These are phyloP conservation scores for Abramis brama DNA, from an alignment of 2,113 vertebrate species.

Conservation along the genomic window DNA sequence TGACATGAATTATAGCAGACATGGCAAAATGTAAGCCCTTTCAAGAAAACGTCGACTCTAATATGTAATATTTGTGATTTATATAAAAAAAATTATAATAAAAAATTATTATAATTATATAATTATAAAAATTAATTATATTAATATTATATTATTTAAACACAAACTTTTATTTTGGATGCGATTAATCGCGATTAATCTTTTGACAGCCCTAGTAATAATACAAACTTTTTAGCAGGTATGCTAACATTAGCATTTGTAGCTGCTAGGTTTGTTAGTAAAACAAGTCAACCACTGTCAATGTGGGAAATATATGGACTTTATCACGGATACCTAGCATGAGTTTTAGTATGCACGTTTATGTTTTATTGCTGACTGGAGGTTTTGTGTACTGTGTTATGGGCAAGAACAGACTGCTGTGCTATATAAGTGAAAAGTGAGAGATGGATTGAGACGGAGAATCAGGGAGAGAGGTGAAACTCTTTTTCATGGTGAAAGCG, in stretches of 20 bases:
- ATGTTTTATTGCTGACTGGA: conserved; percentile 12
- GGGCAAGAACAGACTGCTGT: conserved; percentile 26
- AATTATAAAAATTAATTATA: too few relatives aligned
- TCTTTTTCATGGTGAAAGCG: conserved; percentile 46
- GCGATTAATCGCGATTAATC: too few relatives aligned
- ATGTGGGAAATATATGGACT: not conserved
- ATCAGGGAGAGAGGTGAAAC: conserved; percentile 33
- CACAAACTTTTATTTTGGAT: too few relatives aligned
- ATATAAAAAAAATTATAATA: not conserved
- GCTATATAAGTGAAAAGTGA: not conserved
- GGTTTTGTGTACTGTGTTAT: conserved; percentile 23
- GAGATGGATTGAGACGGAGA: conserved; percentile 9
- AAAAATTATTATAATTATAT: too few relatives aligned
- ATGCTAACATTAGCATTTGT: not conserved
- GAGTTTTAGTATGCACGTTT: not conserved
- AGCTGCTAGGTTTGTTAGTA: not conserved
- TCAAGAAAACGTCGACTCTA: not conserved
- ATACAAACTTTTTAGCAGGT: not conserved
- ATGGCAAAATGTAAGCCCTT: not conserved
- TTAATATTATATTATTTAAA: too few relatives aligned
- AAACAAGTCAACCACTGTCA: not conserved
- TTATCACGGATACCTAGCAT: not conserved
- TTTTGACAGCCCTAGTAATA: too few relatives aligned
- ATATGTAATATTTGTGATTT: not conserved
- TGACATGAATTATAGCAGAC: not conserved